Conservation (phyloP, 2,113 vertebrate species). For the Spermophilus dauricus region DNA sequence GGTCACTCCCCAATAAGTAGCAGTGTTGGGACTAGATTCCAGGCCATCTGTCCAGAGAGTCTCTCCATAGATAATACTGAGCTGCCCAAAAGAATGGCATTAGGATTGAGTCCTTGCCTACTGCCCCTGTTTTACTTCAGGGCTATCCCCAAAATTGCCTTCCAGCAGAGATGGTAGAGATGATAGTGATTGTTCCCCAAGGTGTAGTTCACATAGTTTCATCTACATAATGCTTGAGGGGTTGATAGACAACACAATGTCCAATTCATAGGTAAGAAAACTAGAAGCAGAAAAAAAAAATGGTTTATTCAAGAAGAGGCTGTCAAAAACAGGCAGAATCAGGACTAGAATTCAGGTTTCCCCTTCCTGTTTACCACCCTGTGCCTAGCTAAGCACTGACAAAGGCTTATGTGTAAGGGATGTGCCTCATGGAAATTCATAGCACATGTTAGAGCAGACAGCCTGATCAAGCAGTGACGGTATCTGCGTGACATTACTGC, state of each 20-base stretch:
- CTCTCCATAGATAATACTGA: neutral
- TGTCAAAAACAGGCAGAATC: neutral
- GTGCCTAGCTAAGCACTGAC: neutral
- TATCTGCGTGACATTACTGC: neutral
- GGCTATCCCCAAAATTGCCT: neutral
- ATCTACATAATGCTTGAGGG: neutral
- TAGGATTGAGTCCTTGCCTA: neutral
- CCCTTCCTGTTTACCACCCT: neutral
- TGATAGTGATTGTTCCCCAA: neutral
- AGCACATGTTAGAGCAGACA: neutral
- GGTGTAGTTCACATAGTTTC: neutral
- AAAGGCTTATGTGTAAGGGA: neutral
- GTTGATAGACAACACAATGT: neutral
- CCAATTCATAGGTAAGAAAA: conserved; percentile 4
- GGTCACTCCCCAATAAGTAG: neutral
- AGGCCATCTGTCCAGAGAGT: neutral
- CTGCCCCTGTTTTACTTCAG: neutral
- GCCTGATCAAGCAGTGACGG: neutral
- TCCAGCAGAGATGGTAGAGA: neutral
- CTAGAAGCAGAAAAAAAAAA: neutral
- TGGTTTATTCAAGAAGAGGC: neutral
- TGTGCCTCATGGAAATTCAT: neutral
- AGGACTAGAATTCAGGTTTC: neutral
- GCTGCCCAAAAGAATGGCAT: neutral
- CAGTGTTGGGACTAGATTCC: neutral